Evolutionary conservation across 2,797 vertebrate genomes (phyloP).

Genomic region (Cebuella pygmaea): DNA sequence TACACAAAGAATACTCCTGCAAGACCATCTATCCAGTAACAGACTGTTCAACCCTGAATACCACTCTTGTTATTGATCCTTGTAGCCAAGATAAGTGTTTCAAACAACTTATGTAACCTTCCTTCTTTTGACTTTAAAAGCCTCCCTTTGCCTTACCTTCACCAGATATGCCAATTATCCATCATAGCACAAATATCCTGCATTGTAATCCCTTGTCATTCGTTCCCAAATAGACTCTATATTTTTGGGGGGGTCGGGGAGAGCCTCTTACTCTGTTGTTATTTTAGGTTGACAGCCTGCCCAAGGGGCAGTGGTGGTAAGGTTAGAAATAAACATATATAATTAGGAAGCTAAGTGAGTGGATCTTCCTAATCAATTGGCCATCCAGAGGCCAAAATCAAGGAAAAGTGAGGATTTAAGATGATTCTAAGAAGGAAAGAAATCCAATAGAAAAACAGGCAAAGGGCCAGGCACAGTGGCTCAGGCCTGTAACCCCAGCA

Average conservation of each 20-base stretch:
- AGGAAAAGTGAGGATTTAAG: background rate
- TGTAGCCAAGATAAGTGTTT: background rate
- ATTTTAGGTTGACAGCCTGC: background rate
- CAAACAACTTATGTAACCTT: background rate
- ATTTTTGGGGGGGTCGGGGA: background rate
- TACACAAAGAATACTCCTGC: background rate
- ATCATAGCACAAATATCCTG: background rate
- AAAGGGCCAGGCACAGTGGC: background rate
- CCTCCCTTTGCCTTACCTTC: background rate
- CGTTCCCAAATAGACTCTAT: background rate
- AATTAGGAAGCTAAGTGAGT: constrained; percentile 3
- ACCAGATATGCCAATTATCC: background rate
- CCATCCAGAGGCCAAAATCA: background rate
- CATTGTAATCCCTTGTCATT: background rate
- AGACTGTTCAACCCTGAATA: background rate
- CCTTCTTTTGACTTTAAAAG: background rate
- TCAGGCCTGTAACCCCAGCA: too few species aligned
- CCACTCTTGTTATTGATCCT: background rate
- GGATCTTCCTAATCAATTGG: constrained; percentile 26
- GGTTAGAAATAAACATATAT: constrained; percentile 5
- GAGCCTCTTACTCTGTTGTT: background rate
- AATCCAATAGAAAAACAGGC: background rate
- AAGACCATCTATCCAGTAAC: background rate
- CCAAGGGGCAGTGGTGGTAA: background rate
- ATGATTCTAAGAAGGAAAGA: constrained; percentile 21